These are phyloP conservation scores for Lapara coniferarum DNA, from an alignment of 2,888 invertebrate species.

Conservation along the genomic window DNA sequence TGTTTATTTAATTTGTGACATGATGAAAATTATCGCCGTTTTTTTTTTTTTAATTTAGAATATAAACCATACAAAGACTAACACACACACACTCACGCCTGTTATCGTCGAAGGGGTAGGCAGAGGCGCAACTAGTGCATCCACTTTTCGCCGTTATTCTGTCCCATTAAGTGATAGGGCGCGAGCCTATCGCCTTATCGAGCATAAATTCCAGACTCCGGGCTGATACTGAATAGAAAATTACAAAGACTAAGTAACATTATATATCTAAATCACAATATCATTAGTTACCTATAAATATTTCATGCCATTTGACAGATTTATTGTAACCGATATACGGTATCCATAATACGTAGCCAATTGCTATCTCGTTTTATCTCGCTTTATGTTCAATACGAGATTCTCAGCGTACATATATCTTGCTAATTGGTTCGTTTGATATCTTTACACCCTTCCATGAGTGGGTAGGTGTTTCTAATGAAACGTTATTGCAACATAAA, in stretches of 20 bases:
- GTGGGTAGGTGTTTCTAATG: slow-evolving; percentile 1
- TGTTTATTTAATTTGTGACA: no score
- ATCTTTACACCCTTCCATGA: not conserved
- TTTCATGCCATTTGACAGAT: not conserved
- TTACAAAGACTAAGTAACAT: not conserved
- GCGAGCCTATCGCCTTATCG: no score
- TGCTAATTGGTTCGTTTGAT: not conserved
- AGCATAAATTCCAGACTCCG: no score
- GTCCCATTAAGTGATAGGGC: no score
- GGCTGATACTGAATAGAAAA: no score
- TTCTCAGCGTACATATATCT: not conserved
- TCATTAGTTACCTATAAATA: not conserved
- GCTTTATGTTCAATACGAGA: slow-evolving; percentile 14
- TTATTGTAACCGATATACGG: not conserved
- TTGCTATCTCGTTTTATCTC: slow-evolving; percentile 20
- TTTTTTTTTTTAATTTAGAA: no score
- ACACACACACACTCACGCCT: not conserved
- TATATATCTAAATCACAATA: slow-evolving; percentile 2
- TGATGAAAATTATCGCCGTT: no score
- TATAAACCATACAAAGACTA: not conserved
- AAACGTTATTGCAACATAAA: not conserved
- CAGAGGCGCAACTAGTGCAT: no score
- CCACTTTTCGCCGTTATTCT: no score
- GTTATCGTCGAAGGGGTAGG: no score
- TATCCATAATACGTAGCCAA: slow-evolving; percentile 12